Evolutionary conservation across 2,888 invertebrate genomes (phyloP), one percentile per base, ranked within the genome.

Genomic region (Lottia scabra): DNA sequence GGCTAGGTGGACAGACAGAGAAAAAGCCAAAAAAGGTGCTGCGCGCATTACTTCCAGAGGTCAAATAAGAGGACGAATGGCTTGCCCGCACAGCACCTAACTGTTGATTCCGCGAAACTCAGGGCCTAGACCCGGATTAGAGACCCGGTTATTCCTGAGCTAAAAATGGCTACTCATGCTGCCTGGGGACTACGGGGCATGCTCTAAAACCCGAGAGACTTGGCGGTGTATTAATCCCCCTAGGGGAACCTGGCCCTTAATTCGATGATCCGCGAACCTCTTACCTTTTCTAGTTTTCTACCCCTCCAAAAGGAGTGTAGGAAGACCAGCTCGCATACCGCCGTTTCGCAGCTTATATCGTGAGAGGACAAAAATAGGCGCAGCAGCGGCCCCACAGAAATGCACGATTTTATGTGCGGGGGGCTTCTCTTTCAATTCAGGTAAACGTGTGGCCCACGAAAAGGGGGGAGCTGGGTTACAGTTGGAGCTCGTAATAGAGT

Each of bases 401-500:
- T 30, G 56, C 46, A 75, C 74, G 92, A 92, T 92, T 92, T 92
- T 92, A 19, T 62, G 19, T 43, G 10, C 6, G 46, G 16, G 26
- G 65, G 16, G 10, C 27, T 46, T 45, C 43, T 65, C 92, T 92
- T 92, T 92, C 92, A 92, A 93, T 93, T 93, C 93, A 93, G 92
- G 92, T 93, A 93, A 93, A 93, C 93, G 92, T 93, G 92, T 91
- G 93, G 92, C 91, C 91, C 90, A 93, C 93, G 91, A 87, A 91
- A 91, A 92, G 92, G 81, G 92, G 90, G 90, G 90, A 89, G 91
- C 92, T 93, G 93, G 91, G 91, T 93, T 93, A 93, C 93, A 92
- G 91, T 93, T 70, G 46, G 63, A 68, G 68, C 43, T 71, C 43
- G 26, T 38, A 74, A 48, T 46, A 23, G 30, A 43, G 44, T 48